Evolutionary conservation across 2,113 vertebrate genomes (phyloP).

Genomic region (Athene noctua): DNA sequence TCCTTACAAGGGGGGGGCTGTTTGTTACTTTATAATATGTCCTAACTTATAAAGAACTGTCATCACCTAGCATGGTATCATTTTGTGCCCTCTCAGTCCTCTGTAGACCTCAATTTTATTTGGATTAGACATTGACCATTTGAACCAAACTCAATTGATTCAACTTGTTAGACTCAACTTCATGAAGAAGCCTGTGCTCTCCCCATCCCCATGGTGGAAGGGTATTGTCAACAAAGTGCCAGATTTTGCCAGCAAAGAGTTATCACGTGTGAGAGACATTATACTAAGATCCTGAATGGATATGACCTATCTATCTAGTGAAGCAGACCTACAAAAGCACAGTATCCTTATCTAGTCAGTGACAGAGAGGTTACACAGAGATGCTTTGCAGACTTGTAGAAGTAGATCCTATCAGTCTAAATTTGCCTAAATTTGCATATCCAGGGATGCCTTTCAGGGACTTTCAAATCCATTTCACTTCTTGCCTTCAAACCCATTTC

Average conservation of each 20-base stretch:
- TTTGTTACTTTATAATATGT: background rate
- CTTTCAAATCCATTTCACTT: background rate
- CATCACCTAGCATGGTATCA: fast-evolving
- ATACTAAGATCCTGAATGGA: background rate
- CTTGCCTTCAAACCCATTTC: background rate
- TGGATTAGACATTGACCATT: background rate
- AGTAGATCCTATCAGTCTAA: background rate
- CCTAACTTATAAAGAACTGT: background rate
- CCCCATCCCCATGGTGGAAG: background rate
- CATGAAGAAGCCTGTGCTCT: background rate
- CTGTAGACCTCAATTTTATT: background rate
- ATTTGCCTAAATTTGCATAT: background rate
- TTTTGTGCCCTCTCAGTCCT: background rate
- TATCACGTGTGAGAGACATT: background rate
- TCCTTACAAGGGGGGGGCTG: background rate
- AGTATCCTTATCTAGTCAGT: background rate
- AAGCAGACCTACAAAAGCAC: background rate
- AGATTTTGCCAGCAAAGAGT: background rate
- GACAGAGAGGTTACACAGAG: background rate
- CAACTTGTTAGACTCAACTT: background rate
- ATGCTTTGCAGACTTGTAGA: background rate
- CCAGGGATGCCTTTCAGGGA: background rate
- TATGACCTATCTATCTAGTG: no score
- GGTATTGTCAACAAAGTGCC: background rate
- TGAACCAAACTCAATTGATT: background rate